Evolutionary conservation across 2,888 invertebrate genomes (phyloP).

Genomic region (Mantis religiosa): DNA sequence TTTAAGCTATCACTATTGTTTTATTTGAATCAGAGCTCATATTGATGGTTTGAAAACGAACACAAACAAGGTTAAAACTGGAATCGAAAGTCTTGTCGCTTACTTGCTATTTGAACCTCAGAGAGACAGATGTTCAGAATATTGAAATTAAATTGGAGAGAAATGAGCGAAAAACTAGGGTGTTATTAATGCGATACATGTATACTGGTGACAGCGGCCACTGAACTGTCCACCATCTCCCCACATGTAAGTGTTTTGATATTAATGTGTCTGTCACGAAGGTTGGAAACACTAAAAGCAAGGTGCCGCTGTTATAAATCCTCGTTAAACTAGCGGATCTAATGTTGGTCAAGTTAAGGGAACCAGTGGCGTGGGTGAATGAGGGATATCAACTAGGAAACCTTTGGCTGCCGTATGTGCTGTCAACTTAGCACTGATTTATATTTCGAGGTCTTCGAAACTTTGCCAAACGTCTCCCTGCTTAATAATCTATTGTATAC

Average conservation of each 20-base stretch:
- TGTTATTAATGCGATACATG: neutral
- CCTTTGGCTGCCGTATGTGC: neutral
- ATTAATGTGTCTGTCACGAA: neutral
- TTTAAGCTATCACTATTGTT: no score
- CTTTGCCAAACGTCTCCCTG: no score
- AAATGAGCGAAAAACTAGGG: neutral
- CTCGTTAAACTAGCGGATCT: neutral
- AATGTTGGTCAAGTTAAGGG: neutral
- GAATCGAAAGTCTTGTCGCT: neutral
- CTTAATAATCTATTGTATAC: no score
- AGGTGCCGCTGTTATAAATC: neutral
- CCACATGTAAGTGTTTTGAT: neutral
- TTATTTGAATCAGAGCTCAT: no score
- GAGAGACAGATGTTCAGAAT: neutral
- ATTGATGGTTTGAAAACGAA: no score
- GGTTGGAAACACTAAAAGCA: neutral
- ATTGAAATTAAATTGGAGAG: neutral
- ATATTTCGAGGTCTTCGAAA: no score
- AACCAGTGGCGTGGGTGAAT: neutral
- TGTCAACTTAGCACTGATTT: neutral
- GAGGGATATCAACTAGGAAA: neutral
- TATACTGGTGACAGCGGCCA: neutral
- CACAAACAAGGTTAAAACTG: no score
- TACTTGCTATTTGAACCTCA: neutral
- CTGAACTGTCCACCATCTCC: neutral